phyloP scores from a whole-genome alignment of 2,888 invertebrate genomes.

The Sepiola atlantica region DNA sequence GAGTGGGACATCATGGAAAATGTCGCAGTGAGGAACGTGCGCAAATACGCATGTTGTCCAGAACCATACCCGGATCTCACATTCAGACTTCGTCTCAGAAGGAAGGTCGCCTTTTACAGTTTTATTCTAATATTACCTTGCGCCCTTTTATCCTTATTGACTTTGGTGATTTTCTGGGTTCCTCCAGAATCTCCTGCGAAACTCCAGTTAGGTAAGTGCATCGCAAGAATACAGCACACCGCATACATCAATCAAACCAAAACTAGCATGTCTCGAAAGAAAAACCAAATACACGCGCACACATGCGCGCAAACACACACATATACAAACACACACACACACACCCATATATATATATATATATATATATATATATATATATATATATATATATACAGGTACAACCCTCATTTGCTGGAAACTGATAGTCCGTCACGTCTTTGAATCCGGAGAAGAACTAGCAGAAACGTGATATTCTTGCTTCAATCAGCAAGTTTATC shows the following conservation, averaged over 20 bases:
- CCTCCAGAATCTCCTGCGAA: slow-evolving; percentile 75
- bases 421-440: too few species aligned
- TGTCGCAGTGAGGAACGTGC: slow-evolving; percentile 66
- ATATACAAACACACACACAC: too few species aligned
- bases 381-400: background rate
- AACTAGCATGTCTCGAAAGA: too few species aligned
- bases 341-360: too few species aligned
- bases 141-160: slow-evolving; percentile 72
- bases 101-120: slow-evolving; percentile 72
- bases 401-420: too few species aligned
- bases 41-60: slow-evolving; percentile 71
- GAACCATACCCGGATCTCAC: slow-evolving; percentile 73
- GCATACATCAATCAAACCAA: too few species aligned
- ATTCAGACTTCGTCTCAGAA: slow-evolving; percentile 67
- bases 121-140: slow-evolving; percentile 75
- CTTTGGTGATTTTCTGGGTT: slow-evolving; percentile 75
- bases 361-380: too few species aligned
- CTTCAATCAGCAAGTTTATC: too few species aligned
- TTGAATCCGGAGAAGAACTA: too few species aligned
- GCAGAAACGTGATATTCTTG: too few species aligned
- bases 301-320: too few species aligned
- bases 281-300: background rate
- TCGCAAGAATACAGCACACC: background rate
- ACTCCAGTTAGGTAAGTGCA: slow-evolving; percentile 72
- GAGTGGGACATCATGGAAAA: slow-evolving; percentile 73